Evolutionary conservation across 1,140 invertebrate species (phyloP), one percentile per base, ranked within the genome.

Genomic region (Aphaenogaster floridana): DNA sequence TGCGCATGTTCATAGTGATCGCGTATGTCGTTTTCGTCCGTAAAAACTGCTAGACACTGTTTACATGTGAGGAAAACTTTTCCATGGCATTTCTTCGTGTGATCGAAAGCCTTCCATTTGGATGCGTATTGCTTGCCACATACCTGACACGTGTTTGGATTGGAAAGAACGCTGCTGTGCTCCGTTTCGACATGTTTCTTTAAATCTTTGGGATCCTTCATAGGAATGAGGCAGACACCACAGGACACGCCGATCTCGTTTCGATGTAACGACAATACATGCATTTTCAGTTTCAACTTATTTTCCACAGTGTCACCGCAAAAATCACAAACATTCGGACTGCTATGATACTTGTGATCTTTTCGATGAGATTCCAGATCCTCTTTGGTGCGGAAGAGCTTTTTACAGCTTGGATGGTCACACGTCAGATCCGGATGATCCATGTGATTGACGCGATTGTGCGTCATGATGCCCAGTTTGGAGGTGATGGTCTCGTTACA

Each of bases 91-190:
- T 96, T 96, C 81, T 96, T 96, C n/a, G 96, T 95, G 87, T 97
- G 96, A 89, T 97, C 96, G 21, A 96, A 96, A 0, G 96, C 96
- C 89, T 97, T 97, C 95, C 96, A 96, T 71, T 96, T 96, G 0
- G 95, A 96, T 0, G 96, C 96, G 79, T 96, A 97, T 66, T 96
- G 96, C 90, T 96, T 96, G 0, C 96, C 96, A 88, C 96, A 97
- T 3, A 97, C 96, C 21, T 96, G 96, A 88, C 96, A 97, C 2
- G 96, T 96, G 59, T 96, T 96, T 0, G 96, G 94, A 50, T 95
- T 96, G 6, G 94, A 92, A 3, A 97, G 89, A 21, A 96, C 94
- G 34, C 94, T 93, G 34, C 94, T 92, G 86, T 97, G 96, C 2
- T 95, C 94, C 36, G 96, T 93, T 61, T 96, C 94, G 0, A 97